Conservation (phyloP, 1,140 invertebrate genomes). For the Caerostris darwini region DNA sequence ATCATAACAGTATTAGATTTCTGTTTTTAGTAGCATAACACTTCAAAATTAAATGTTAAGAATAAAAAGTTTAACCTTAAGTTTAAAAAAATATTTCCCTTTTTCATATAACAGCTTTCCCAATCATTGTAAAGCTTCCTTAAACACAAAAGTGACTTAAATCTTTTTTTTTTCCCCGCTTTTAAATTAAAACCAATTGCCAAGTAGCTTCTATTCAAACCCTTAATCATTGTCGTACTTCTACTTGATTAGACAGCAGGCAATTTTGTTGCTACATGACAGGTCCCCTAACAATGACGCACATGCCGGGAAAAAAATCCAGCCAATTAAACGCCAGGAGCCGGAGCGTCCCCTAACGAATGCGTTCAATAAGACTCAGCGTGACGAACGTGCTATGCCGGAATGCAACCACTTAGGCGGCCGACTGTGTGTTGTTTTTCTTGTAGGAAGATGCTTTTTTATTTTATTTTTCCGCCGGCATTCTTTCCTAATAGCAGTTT, state of each 20-base stretch:
- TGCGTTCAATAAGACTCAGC: background rate
- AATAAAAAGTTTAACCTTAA: no score
- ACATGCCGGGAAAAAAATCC: background rate
- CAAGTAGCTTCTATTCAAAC: no score
- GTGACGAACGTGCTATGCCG: background rate
- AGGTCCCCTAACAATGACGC: no score
- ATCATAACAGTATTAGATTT: no score
- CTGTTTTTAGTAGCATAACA: no score
- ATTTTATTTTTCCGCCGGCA: background rate
- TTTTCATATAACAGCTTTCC: no score
- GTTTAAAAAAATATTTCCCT: no score
- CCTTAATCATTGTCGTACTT: background rate
- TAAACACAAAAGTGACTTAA: no score
- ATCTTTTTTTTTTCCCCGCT: no score
- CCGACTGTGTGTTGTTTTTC: background rate
- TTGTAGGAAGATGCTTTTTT: background rate
- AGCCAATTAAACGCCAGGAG: background rate
- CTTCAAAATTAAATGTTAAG: no score
- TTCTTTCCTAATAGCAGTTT: background rate
- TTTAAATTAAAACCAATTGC: no score
- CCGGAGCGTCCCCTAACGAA: background rate
- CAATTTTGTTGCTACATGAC: background rate
- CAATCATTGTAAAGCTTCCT: no score
- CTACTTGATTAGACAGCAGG: background rate
- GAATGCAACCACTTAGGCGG: slow-evolving; percentile 5